These are phyloP conservation scores for Corella eumyota DNA, from an alignment of 23 tunicate species.

Conservation along the genomic window DNA sequence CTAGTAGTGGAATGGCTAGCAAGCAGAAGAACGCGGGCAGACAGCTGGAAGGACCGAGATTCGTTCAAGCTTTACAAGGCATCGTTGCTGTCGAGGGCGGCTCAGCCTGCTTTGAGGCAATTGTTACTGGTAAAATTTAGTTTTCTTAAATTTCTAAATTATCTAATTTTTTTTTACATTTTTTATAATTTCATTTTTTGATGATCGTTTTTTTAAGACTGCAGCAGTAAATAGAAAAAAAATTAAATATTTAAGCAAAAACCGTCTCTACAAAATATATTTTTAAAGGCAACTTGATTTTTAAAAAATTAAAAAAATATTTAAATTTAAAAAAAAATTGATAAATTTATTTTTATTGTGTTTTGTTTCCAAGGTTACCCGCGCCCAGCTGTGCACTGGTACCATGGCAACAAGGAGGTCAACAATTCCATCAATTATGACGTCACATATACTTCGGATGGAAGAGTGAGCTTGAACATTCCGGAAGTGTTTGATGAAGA, in stretches of 20 bases:
- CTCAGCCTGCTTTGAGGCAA: conserved; percentile 49
- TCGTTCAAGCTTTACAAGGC: conserved; percentile 63
- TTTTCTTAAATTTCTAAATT: no score
- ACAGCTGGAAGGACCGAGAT: conserved; percentile 42
- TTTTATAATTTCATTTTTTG: no score
- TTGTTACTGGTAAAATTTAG: conserved; percentile 46
- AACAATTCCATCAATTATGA: conserved; percentile 59
- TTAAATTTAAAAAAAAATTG: no score
- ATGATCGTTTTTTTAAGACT: no score
- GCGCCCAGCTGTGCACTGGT: conserved; percentile 82
- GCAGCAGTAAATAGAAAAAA: no score
- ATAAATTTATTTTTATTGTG: no score
- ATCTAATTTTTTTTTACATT: neutral
- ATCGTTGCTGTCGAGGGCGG: conserved; percentile 60
- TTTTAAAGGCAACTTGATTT: no score
- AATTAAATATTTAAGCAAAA: no score
- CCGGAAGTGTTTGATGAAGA: conserved; percentile 67
- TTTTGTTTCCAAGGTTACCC: no score
- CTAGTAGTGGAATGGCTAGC: no score
- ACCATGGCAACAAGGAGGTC: conserved; percentile 61
- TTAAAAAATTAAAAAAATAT: no score
- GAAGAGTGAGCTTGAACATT: conserved; percentile 31
- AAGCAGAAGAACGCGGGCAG: conserved; percentile 2
- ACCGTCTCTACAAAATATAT: no score
- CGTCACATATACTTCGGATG: conserved; percentile 26